Base-by-base conservation (phyloP, 2,797 vertebrate genomes). In the Rhincodon typus region DNA sequence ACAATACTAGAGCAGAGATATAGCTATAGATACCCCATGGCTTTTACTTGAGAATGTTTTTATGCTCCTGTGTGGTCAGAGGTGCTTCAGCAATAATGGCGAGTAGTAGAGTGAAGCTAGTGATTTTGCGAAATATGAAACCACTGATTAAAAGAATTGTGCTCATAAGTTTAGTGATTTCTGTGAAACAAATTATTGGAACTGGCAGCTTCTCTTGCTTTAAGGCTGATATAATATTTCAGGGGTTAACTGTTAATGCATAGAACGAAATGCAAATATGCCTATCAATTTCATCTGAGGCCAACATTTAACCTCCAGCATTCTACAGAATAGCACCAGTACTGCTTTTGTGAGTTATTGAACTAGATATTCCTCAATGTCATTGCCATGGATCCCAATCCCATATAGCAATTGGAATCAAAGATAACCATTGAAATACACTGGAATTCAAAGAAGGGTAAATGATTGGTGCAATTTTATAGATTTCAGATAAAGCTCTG, bases 201-300 rank as follows among this genome's bases (percentile, higher is more conserved):
- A 34, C 34, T 95, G 94, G 94, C 70, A 77, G 69, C 46, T 53
- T 77, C 69, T 46, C 27, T 53, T 77, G 70, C 94, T n/a, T 42
- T 72, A 95, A 57, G 69, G 27, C 70, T 30, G 94, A 77, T 77
- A 95, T 95, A n/a, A 30, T 77, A n/a, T 95, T 95, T 77, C 94
- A 50, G 23, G 69, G 90, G 94, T 95, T 95, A 72, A 95, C 94
- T 95, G 94, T 70, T 95, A 77, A 95, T 95, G 94, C 94, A 77
- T 21, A 77, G 94, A n/a, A 21, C 70, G 27, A 50, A 95, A 95
- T 95, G 69, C 74, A 95, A 95, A 77, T 74, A 94, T 95, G 94
- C 70, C 70, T 74, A 95, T 77, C 70, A 77, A 42, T 72, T 95
- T 74, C 94, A 72, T 95, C 94, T 15, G 46, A 77, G 94, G 94